Base-by-base conservation (phyloP, 2,888 invertebrate genomes). In the Monopis laevigella region DNA sequence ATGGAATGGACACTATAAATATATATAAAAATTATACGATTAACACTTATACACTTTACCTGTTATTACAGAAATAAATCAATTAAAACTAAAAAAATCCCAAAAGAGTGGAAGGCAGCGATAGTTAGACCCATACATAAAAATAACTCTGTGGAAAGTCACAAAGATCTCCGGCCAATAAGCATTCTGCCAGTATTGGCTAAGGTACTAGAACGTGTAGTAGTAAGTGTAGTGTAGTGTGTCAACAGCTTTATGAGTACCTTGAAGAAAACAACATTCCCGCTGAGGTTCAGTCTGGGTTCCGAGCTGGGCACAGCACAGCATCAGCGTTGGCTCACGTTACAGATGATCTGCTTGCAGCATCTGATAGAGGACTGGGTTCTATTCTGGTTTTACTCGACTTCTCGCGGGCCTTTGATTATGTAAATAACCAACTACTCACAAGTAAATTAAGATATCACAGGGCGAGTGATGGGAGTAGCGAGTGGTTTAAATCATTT, bases 331-430 rank as follows among this genome's bases (percentile, higher is more conserved):
- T 54, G 0, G 13, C 49, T 1, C 43, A 40, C 2, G 32, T 53
- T 1, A 10, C 44, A 1, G 48, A 54, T 11, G 49, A 54, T 24
- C 34, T 49, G 1, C 30, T 47, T 8, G 11, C 11, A 1, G 51
- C 46, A 0, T 39, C 40, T 0, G 53, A 56, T 11, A 6, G 28
- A 2, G 35, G 42, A 1, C 41, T 41, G 26, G 36, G 51, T 2
- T 50, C 49, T 0, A 12, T 51, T 2, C 19, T 51, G 5, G 44
- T 51, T 1, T 19, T 49, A 2, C 45, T 53, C 13, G 52, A 53
- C 36, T 51, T 50, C 35, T 48, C 48, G 1, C 50, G 51, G 16
- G 53, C 51, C 2, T 54, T 54, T 38, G 52, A 54, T 39, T 43
- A 42, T 32, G 41, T 53, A 0, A 17, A 48, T 26, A 47, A 46